Base-by-base conservation (phyloP, 2,888 invertebrate species). In the Chymomyza caudatula region DNA sequence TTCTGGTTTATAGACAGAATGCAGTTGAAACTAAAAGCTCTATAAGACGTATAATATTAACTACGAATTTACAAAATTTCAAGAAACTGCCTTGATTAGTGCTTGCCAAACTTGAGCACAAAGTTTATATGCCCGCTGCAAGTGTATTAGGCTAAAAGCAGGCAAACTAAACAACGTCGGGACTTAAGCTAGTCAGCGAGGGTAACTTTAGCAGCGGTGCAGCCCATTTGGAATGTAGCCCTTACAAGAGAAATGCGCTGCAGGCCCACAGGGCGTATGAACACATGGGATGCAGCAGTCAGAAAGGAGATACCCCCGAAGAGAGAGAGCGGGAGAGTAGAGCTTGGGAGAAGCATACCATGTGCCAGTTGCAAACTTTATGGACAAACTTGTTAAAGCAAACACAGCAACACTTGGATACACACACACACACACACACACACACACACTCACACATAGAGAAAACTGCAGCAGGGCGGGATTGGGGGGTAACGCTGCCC, bases 381-480 rank as follows among this genome's bases (percentile, higher is more conserved):
- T 70, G 74, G 76, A 53, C 69, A 82, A 82, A 82, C 78, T 82
- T 80, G 74, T 74, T 80, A 80, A 47, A 65, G 74, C 78, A 83
- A 82, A 83, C 83, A 79, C 72, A 59, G 70, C 75, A 73, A 67
- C 69, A 74, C 47, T 19, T 47, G 47, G 47, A 17, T 15, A 47
- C 2, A n/a, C n/a, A n/a, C n/a, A n/a, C n/a, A n/a, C n/a, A 6
- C 37, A 6, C 5, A 44, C 44, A 44, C 44, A 6, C 13, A 13
- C 5, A 44, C 44, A 44, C 44, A n/a, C n/a, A 44, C 44, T 8
- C 44, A 44, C 13, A 3, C 44, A 44, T 4, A 44, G 37, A 44
- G 44, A 44, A 20, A 11, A 17, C 20, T 51, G 51, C 19, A 19
- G 49, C 17, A 20, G 49, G 20, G 19, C 17, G n/a, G n/a, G n/a